These are phyloP conservation scores for Neoniphon sammara DNA, from an alignment of 2,797 vertebrate species.

Conservation along the genomic window DNA sequence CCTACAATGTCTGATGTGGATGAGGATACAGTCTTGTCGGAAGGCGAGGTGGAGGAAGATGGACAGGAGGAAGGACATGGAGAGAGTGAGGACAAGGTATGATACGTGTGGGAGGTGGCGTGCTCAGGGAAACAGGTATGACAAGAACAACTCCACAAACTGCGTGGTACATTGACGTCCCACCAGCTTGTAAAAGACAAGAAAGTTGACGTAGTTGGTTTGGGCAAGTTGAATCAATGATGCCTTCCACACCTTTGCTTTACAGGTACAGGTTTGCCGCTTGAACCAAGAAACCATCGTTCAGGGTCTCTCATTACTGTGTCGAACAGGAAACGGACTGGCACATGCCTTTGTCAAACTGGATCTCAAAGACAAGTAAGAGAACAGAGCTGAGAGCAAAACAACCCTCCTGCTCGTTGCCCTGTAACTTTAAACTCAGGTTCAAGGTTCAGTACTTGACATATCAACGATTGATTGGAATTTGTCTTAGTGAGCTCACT, in stretches of 20 bases:
- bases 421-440: background rate
- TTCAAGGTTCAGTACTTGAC: background rate
- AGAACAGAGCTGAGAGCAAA: background rate
- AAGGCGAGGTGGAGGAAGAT: conserved; percentile 56
- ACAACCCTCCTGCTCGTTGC: background rate
- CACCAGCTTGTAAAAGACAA: no score
- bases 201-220: background rate
- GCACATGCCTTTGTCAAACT: conserved; percentile 90
- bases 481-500: no score
- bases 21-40: conserved; percentile 58
- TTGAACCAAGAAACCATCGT: conserved; percentile 84
- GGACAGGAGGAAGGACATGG: conserved; percentile 25
- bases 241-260: background rate
- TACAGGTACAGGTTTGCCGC: conserved; percentile 61
- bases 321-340: conserved; percentile 87
- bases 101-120: no score
- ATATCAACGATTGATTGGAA: no score
- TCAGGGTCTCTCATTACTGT: conserved; percentile 88
- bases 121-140: no score
- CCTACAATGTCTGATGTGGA: conserved; percentile 58
- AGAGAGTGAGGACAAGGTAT: conserved; percentile 6
- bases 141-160: no score
- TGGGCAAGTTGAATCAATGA: background rate
- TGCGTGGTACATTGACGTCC: no score
- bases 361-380: conserved; percentile 87